Conservation (phyloP, 2,113 vertebrate genomes). For the Ailuropoda melanoleuca region DNA sequence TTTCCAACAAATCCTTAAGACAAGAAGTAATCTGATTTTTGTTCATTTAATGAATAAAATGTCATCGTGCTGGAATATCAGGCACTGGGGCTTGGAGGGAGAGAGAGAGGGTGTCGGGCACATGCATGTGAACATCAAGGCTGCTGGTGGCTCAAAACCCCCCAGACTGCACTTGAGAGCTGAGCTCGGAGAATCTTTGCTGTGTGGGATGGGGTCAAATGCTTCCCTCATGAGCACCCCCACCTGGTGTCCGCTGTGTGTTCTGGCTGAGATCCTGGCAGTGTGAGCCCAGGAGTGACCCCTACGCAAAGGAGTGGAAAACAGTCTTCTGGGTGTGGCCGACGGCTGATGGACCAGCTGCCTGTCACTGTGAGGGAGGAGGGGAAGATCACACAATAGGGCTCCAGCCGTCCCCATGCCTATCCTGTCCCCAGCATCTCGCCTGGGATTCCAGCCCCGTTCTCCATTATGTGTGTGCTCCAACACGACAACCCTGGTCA, state of each 20-base stretch:
- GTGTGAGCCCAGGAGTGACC: background rate
- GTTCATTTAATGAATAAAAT: background rate
- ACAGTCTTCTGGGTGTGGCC: background rate
- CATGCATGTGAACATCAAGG: accelerated
- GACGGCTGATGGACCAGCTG: background rate
- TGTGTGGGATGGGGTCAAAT: background rate
- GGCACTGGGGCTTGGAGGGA: background rate
- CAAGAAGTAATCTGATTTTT: background rate
- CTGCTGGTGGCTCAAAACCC: background rate
- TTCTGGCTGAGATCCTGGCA: background rate
- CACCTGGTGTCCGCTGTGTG: background rate
- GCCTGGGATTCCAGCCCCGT: background rate
- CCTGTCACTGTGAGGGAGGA: too few species aligned
- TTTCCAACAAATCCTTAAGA: background rate
- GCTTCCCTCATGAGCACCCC: background rate
- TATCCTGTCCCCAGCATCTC: background rate
- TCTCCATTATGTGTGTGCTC: too few species aligned
- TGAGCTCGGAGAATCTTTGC: background rate
- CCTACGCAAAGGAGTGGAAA: background rate
- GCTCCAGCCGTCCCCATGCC: too few species aligned
- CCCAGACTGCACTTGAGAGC: background rate
- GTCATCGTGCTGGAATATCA: background rate
- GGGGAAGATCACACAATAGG: too few species aligned
- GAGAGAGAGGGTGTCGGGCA: background rate
- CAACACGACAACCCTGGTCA: too few species aligned